A percentile compares a stretch with the other conserved stretches of the same genome.
Evolutionary conservation across 2,888 invertebrate genomes (phyloP).

Genomic region (Sylvicola fuscatus): DNA sequence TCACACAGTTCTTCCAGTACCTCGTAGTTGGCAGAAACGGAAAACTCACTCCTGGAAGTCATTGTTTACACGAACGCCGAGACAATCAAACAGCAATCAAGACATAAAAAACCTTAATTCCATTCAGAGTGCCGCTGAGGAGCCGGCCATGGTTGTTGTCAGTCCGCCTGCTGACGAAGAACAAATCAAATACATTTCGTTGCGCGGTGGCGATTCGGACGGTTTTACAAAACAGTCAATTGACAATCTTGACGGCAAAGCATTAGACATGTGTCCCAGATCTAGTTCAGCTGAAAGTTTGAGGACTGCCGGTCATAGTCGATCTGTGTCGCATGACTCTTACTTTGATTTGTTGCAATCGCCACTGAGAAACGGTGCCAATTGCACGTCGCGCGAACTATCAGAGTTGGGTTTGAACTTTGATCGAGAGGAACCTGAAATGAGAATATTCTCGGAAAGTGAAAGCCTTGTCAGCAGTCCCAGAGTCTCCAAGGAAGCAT

Average conservation of each 20-base stretch:
- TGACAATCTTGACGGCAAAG: slow-evolving; percentile 20
- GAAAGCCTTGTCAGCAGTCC: slow-evolving; percentile 44
- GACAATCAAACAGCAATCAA: slow-evolving; percentile 17
- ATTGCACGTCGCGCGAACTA: slow-evolving; percentile 36
- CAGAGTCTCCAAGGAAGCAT: slow-evolving; percentile 26
- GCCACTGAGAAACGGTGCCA: slow-evolving; percentile 20
- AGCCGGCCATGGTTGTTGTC: background rate
- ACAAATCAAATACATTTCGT: slow-evolving; percentile 1
- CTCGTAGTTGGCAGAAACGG: slow-evolving; percentile 30
- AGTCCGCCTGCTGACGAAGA: slow-evolving; percentile 1
- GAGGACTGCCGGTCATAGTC: slow-evolving; percentile 25
- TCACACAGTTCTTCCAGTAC: slow-evolving; percentile 84
- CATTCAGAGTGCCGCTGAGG: background rate
- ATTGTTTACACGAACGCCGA: slow-evolving; percentile 24
- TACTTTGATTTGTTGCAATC: slow-evolving; percentile 53
- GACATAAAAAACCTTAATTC: slow-evolving; percentile 10
- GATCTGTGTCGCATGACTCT: slow-evolving; percentile 81
- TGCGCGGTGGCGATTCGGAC: slow-evolving; percentile 8
- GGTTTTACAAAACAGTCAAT: slow-evolving; percentile 20
- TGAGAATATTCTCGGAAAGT: slow-evolving; percentile 77
- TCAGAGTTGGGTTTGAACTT: slow-evolving; percentile 71
- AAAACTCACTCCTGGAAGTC: slow-evolving; percentile 27
- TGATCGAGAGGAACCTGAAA: slow-evolving; percentile 66
- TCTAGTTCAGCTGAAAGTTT: slow-evolving; percentile 26
- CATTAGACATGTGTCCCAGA: slow-evolving; percentile 22